These are phyloP conservation scores for Machimus rusticus DNA, from an alignment of 2,888 invertebrate genomes.

Conservation along the genomic window DNA sequence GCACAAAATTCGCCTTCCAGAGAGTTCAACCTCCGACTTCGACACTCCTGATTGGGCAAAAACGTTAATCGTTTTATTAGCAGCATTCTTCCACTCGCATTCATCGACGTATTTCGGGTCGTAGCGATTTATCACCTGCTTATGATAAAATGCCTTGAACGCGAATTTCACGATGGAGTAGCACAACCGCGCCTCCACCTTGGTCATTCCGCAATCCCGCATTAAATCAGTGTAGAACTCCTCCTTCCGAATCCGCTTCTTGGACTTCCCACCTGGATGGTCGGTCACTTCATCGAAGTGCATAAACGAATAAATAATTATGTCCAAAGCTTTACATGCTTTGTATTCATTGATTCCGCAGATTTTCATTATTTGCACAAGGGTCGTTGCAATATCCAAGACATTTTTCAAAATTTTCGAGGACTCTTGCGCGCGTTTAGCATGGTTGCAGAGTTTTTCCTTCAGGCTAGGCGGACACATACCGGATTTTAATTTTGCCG, in stretches of 20 bases:
- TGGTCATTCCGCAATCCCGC: conserved; percentile 9
- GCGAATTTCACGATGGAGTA: conserved; percentile 28
- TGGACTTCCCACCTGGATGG: conserved; percentile 15
- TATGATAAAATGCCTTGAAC: conserved; percentile 18
- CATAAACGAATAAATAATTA: conserved; percentile 23
- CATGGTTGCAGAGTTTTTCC: not conserved
- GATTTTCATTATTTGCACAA: not conserved
- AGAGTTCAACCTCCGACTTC: not conserved
- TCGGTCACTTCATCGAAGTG: conserved; percentile 26
- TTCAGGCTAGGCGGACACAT: not conserved
- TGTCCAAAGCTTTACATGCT: not conserved
- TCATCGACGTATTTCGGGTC: conserved; percentile 8
- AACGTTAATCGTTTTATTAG: not conserved
- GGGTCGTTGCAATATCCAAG: not conserved
- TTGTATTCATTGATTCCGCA: conserved; percentile 17
- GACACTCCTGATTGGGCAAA: not conserved
- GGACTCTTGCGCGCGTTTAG: not conserved
- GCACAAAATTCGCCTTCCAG: not conserved
- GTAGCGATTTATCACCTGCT: not conserved
- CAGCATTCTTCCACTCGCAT: conserved; percentile 25
- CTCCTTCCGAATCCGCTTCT: conserved; percentile 10
- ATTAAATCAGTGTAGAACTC: conserved; percentile 13
- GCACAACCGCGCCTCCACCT: not conserved
- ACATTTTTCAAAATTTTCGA: conserved; percentile 23
- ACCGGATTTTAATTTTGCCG: not conserved